Evolutionary conservation across 2,113 vertebrate species (phyloP), one percentile per base, ranked within the genome.

Genomic region (Narcine bancroftii): DNA sequence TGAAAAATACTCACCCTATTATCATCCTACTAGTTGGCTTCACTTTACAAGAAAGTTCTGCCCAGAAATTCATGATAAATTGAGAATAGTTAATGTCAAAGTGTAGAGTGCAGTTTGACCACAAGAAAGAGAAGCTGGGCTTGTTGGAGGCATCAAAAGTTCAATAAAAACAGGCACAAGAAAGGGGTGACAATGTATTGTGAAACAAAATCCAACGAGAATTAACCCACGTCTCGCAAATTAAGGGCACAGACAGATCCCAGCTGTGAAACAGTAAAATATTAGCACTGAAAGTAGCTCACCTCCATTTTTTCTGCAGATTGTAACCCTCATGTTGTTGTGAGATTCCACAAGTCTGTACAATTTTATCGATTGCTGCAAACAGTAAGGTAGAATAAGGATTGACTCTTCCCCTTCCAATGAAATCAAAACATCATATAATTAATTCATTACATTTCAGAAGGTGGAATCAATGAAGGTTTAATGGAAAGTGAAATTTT

Each of bases 361-460:
- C 92, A 97, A 94, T 94, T 96, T 97, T 95, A 96, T 92, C 5
- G 96, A 97, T 96, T 97, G 96, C 96, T 97, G 93, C 91, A 95
- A 95, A 91, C 63, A 45, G 63, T 47, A 91, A 91, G 47, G 53
- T 56, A n/a, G 15, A 26, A 33, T 60, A 36, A 60, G 53, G 60
- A 87, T 53, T 87, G n/a, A 60, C 33, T 60, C 50, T 33, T 11
- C 33, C 53, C n/a, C 50, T 85, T 36, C 29, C 50, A 85, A 60
- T 56, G 29, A 6, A 85, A 85, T n/a, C 3, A 42, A 33, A 60
- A n/a, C 81, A 26, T n/a, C 56, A 50, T 11, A 56, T 36, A 24
- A 69, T 60, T 85, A 0, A 33, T 85, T 36, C 6, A 29, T 36
- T n/a, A 63, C 1, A 36, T 60, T 6, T 63, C 53, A 60, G n/a